Evolutionary conservation across 1,140 invertebrate genomes (phyloP).

Genomic region (Calliopsis andreniformis): DNA sequence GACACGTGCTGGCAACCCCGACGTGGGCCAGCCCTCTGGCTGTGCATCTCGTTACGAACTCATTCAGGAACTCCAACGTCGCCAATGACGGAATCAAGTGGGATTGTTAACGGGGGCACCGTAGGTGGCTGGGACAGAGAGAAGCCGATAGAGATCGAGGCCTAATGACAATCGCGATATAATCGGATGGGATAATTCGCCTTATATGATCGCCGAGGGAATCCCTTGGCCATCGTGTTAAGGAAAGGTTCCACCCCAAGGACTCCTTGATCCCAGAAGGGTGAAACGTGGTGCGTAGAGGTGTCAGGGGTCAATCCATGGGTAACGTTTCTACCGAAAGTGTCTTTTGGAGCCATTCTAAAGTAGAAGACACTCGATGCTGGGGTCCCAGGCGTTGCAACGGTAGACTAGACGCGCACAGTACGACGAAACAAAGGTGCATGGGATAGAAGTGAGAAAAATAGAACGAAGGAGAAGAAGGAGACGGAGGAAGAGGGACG

Average conservation of each 20-base stretch:
- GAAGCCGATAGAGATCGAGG: constrained; percentile 59
- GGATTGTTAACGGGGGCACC: constrained; percentile 74
- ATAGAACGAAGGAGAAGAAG: constrained; percentile 43
- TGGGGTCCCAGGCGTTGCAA: neutral
- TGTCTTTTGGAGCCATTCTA: too few relatives aligned
- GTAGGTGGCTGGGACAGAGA: constrained; percentile 64
- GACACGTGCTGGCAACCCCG: constrained; percentile 75
- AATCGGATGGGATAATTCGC: constrained; percentile 65
- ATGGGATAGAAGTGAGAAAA: constrained; percentile 50
- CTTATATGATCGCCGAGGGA: constrained; percentile 54
- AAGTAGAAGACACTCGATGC: neutral
- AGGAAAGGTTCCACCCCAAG: constrained; percentile 1
- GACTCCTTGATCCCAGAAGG: neutral
- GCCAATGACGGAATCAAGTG: constrained; percentile 77
- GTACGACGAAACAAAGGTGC: constrained; percentile 12
- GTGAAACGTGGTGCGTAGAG: neutral
- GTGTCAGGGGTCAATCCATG: too few relatives aligned
- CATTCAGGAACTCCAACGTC: constrained; percentile 74
- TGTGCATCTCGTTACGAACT: constrained; percentile 79
- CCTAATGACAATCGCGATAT: constrained; percentile 66
- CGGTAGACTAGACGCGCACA: constrained; percentile 26
- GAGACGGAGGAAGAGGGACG: constrained; percentile 38
- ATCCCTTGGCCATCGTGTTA: constrained; percentile 8
- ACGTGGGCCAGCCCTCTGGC: constrained; percentile 70
- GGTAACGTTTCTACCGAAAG: too few relatives aligned